Base-by-base conservation (phyloP, 2,797 vertebrate species). In the Rallus crepitans region DNA sequence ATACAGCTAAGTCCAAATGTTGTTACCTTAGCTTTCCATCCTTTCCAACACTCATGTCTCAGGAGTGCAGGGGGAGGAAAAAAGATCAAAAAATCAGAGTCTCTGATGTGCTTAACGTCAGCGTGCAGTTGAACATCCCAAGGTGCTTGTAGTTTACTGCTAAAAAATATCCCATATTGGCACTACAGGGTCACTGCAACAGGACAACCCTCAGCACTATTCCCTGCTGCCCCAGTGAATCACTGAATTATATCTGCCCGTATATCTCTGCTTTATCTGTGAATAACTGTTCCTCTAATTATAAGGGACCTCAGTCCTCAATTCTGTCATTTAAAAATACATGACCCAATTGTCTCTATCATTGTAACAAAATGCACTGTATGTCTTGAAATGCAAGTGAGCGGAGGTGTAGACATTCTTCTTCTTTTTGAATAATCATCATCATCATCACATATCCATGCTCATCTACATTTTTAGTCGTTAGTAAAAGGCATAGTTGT, bases 351-450 rank as follows among this genome's bases (percentile, higher is more conserved):
- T n/a, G 11, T 24, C 19, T 64, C 57, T 61, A 11, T 24, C 27
- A 69, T 4, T 27, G 7, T n/a, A 78, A 30, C 25, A 88, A 90
- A 94, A 78, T 30, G 16, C 31, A 37, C 11, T 28, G 6, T 50
- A 27, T 19, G 3, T 39, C n/a, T 71, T 78, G 37, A 85, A 88
- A 71, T 24, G 3, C 23, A 15, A 61, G 15, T 25, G 53, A 31
- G 4, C 30, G 82, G 68, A 89, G 57, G 3, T 13, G 7, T 30
- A 56, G 5, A 12, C 0, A 0, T 13, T 82, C 9, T 25, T 87
- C 11, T 71, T 25, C 25, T 82, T 15, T 75, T 82, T 37, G 18
- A 31, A 60, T 56, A 19, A 78, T 63, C 19, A 68, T 21, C 42
- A 45, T 21, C 42, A 45, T 45, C 19, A 59, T 47, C 35, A 47